Evolutionary conservation across 1,140 invertebrate genomes (phyloP).

Genomic region (Neodiprion pinetum): DNA sequence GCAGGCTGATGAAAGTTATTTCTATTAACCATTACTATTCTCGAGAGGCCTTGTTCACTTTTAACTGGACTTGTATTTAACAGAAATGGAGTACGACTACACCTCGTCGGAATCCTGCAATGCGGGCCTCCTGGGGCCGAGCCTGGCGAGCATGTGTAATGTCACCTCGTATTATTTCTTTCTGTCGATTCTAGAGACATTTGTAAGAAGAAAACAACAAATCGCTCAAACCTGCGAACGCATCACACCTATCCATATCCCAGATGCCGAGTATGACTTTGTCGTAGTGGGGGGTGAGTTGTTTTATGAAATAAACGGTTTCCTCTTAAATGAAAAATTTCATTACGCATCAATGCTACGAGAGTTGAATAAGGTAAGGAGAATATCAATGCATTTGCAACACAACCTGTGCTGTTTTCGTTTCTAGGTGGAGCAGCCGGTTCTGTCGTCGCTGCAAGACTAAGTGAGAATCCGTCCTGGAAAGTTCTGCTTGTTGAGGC

Average conservation of each 20-base stretch:
- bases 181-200: slow-evolving; percentile 46
- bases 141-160: not conserved
- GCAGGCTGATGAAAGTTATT: too few species aligned
- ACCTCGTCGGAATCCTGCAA: too few species aligned
- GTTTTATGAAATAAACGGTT: not conserved
- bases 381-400: too few species aligned
- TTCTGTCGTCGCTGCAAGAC: slow-evolving; percentile 51
- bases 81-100: too few species aligned
- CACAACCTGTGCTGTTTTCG: too few species aligned
- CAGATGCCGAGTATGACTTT: slow-evolving; percentile 70
- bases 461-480: slow-evolving; percentile 55
- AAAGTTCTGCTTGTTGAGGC: slow-evolving; percentile 66
- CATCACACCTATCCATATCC: slow-evolving; percentile 36
- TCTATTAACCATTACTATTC: too few species aligned
- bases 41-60: too few species aligned
- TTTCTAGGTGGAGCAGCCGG: slow-evolving; percentile 53
- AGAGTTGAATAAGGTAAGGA: too few species aligned
- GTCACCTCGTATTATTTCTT: not conserved
- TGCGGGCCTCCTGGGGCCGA: not conserved
- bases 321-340: too few species aligned
- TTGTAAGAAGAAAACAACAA: slow-evolving; percentile 58
- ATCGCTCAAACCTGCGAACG: slow-evolving; percentile 53
- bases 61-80: too few species aligned
- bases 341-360: too few species aligned
- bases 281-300: slow-evolving; percentile 80